Conservation (phyloP, 2,113 vertebrate species). For the Odocoileus virginianus region DNA sequence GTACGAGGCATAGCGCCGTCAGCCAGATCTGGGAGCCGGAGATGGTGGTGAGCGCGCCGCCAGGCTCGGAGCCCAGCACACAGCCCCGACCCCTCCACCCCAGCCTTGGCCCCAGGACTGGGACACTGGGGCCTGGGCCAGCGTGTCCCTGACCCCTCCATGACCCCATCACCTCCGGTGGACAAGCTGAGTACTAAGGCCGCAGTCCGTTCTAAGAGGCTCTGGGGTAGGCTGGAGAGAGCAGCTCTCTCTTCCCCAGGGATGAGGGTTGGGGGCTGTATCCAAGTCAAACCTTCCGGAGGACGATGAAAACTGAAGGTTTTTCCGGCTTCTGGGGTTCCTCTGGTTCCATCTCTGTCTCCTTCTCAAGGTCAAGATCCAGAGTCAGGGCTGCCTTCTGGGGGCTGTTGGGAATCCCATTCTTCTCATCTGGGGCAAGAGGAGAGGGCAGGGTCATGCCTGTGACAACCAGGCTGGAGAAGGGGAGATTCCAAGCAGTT, state of each 20-base stretch:
- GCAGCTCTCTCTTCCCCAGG: not conserved
- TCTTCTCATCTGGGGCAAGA: slow-evolving; percentile 61
- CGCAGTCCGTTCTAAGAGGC: not conserved
- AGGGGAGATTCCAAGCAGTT: not conserved
- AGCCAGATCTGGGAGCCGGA: slow-evolving; percentile 84
- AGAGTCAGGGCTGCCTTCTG: slow-evolving; percentile 68
- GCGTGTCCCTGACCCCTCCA: not conserved
- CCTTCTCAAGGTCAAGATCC: slow-evolving; percentile 64
- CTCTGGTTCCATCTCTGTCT: not conserved
- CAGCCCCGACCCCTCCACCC: not conserved
- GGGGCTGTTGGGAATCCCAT: slow-evolving; percentile 14
- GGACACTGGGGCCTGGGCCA: not conserved
- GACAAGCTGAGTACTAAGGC: not conserved
- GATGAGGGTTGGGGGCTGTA: no score
- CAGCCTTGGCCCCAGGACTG: not conserved
- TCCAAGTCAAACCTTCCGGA: slow-evolving; percentile 81
- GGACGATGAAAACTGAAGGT: slow-evolving; percentile 80
- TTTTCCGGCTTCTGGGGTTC: slow-evolving; percentile 56
- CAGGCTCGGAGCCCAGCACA: not conserved
- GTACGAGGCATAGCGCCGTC: slow-evolving; percentile 88
- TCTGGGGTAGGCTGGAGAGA: not conserved
- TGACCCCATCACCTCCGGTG: not conserved
- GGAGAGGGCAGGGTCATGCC: not conserved
- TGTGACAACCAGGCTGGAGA: not conserved
- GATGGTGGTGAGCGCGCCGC: not conserved